Conservation (phyloP, 2,888 invertebrate species). For the Girardia tigrina region DNA sequence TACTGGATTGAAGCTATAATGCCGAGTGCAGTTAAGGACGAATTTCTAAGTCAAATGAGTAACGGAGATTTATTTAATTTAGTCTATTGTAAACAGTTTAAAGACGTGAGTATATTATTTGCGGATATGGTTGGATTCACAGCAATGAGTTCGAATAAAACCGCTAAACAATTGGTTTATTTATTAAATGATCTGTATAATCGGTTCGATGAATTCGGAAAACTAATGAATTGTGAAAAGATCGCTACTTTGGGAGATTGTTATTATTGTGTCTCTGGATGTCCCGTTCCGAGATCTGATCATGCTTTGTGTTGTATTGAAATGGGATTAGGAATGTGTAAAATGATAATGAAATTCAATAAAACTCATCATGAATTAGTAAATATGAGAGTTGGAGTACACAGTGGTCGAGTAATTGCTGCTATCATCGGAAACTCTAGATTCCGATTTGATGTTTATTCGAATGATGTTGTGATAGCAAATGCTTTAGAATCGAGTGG, state of each 20-base stretch:
- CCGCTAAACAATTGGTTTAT: conserved; percentile 74
- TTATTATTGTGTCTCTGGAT: conserved; percentile 74
- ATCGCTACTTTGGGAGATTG: conserved; percentile 85
- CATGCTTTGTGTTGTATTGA: conserved; percentile 88
- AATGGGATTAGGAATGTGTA: conserved; percentile 88
- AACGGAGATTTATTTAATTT: background rate
- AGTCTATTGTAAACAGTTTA: conserved; percentile 54
- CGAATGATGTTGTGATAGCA: conserved; percentile 83
- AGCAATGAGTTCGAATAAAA: conserved; percentile 86
- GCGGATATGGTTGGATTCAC: conserved; percentile 96
- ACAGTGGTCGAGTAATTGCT: conserved; percentile 59
- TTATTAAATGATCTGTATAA: conserved; percentile 34
- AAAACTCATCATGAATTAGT: conserved; percentile 62
- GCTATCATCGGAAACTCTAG: conserved; percentile 74
- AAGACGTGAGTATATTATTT: conserved; percentile 83
- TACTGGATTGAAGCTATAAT: conserved; percentile 31
- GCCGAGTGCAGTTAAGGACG: background rate
- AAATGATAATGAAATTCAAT: conserved; percentile 64
- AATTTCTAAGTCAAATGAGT: background rate
- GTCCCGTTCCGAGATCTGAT: conserved; percentile 75
- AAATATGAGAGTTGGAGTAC: conserved; percentile 80
- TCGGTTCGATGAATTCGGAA: conserved; percentile 71
- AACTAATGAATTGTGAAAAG: conserved; percentile 77
- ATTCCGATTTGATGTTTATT: conserved; percentile 96
- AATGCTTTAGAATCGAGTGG: conserved; percentile 89